Evolutionary conservation across 2,888 invertebrate genomes (phyloP), one percentile per base, ranked within the genome.

Genomic region (Lycophotia porphyrea): DNA sequence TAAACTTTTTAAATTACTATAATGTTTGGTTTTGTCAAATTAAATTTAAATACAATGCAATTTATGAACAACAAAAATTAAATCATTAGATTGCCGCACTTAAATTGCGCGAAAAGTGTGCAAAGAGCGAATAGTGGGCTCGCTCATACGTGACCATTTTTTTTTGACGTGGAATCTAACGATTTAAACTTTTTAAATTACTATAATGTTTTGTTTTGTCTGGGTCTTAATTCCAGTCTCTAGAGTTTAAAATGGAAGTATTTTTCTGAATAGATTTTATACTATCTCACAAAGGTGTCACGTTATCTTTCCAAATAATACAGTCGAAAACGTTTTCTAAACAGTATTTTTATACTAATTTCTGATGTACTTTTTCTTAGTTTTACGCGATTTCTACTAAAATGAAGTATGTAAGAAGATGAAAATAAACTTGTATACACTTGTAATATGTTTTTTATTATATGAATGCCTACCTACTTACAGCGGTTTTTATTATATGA

Each of bases 281-380:
- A 74, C 24, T 24, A 52, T 71, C 67, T 27, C 63, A 39, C 18
- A 63, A 63, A 63, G 8, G 4, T 27, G 27, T 58, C 63, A 42
- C 36, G 69, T 82, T 88, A 82, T 88, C 84, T 88, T 87, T 87
- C 87, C 74, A 84, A 89, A 85, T 86, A 80, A 86, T 83, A 74
- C 78, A 68, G 78, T 87, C 87, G 84, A 86, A 87, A 85, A 84
- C 88, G 88, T 91, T 84, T 92, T 91, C 83, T 90, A 89, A 91
- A 91, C 95, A 95, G 95, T 96, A 96, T 96, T 96, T 96, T 96
- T 96, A 89, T 96, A 96, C 95, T 95, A 94, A 95, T 95, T 95
- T 93, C 93, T 90, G 91, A 92, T 92, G 90, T 92, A 91, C 92
- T 91, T 93, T 93, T 91, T 89, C 90, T 91, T 91, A 92, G 93